Conservation (phyloP, 2,888 invertebrate genomes). For the Drosophila paracracens region DNA sequence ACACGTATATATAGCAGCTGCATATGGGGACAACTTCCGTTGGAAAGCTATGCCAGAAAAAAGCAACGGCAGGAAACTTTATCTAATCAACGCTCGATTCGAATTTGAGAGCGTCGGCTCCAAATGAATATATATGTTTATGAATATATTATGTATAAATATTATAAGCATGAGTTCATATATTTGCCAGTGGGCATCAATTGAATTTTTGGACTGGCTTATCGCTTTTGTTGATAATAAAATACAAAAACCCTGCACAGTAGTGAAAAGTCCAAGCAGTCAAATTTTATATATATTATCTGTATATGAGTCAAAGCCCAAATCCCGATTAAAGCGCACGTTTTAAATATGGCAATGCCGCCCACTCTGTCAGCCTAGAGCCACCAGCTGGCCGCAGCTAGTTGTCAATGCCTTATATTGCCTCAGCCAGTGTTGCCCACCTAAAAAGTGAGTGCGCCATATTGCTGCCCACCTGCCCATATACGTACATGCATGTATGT, state of each 20-base stretch:
- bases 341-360: constrained; percentile 37
- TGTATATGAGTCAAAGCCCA: constrained; percentile 36
- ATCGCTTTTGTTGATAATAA: constrained; percentile 45
- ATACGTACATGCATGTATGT: not conserved
- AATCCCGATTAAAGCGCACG: constrained; percentile 37
- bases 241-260: constrained; percentile 1
- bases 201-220: constrained; percentile 41
- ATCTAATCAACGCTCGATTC: constrained; percentile 47
- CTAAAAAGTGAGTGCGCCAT: constrained; percentile 11
- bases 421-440: constrained; percentile 32
- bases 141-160: not conserved
- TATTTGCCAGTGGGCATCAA: constrained; percentile 6
- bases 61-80: constrained; percentile 22
- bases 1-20: not conserved
- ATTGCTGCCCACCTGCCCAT: constrained; percentile 33
- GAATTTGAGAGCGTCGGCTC: constrained; percentile 13
- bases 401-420: constrained; percentile 44
- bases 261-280: not conserved
- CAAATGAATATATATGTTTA: not conserved
- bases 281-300: constrained; percentile 34
- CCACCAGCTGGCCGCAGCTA: constrained; percentile 9
- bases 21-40: constrained; percentile 32
- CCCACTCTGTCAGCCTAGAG: constrained; percentile 19
- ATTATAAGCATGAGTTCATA: not conserved
- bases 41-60: constrained; percentile 12